Conservation (phyloP, 2,888 invertebrate species). For the Phortica magna region DNA sequence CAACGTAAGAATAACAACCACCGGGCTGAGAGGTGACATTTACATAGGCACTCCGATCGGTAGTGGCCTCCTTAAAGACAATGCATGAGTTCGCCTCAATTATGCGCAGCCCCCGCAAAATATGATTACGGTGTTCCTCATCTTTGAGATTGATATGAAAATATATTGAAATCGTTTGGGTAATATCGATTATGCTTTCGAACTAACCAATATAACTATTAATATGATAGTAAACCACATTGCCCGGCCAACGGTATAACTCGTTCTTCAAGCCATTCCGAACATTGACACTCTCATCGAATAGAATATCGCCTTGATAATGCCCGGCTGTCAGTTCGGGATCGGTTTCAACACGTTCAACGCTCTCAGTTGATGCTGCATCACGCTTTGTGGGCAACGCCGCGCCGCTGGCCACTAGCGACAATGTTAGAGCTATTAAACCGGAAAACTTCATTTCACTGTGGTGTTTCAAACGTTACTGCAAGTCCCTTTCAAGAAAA, state of each 20-base stretch:
- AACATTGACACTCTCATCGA: constrained; percentile 75
- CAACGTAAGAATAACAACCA: constrained; percentile 89
- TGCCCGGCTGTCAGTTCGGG: constrained; percentile 88
- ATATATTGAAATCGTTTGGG: not conserved
- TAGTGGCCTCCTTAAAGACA: constrained; percentile 82
- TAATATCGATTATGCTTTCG: no score
- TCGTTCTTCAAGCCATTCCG: constrained; percentile 82
- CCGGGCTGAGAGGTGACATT: constrained; percentile 70
- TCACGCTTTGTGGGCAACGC: constrained; percentile 41
- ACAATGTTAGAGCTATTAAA: constrained; percentile 18
- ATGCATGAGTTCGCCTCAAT: constrained; percentile 87
- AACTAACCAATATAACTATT: constrained; percentile 51
- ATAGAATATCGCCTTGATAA: constrained; percentile 86
- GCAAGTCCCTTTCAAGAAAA: not conserved
- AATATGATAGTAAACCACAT: constrained; percentile 82
- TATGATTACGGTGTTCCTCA: constrained; percentile 80
- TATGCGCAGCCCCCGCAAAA: constrained; percentile 84
- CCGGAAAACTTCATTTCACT: constrained; percentile 5
- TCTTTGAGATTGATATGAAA: constrained; percentile 54
- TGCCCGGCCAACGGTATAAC: constrained; percentile 82
- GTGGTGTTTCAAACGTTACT: not conserved
- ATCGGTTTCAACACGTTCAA: constrained; percentile 76
- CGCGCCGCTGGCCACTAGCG: constrained; percentile 9
- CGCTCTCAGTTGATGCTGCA: constrained; percentile 6
- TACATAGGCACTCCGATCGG: constrained; percentile 65